These are phyloP conservation scores for Anthopleura xanthogrammica DNA, from an alignment of 92 coral and sea anemone genomes.

Conservation along the genomic window DNA sequence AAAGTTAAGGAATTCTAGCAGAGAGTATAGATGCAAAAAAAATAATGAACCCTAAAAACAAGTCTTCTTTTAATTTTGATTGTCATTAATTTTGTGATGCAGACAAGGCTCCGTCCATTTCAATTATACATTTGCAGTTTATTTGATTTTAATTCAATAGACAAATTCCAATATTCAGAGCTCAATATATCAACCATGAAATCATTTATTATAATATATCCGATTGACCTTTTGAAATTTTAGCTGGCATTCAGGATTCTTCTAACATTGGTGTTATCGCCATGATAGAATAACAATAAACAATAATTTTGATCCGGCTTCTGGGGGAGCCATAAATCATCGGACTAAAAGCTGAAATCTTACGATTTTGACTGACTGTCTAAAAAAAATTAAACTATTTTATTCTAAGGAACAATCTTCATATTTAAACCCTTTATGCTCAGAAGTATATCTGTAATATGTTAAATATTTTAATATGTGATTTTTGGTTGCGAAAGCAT, in stretches of 20 bases:
- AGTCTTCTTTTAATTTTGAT: too few species aligned
- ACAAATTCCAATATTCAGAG: not conserved
- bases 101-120: not conserved
- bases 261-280: not conserved
- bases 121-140: not conserved
- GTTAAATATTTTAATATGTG: too few species aligned
- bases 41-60: too few species aligned
- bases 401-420: not conserved
- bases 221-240: slow-evolving; percentile 6
- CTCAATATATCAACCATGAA: not conserved
- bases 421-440: too few species aligned
- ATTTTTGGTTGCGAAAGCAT: too few species aligned
- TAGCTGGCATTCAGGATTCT: not conserved
- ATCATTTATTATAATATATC: not conserved
- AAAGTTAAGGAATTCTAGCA: too few species aligned
- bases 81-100: not conserved
- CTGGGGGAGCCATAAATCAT: not conserved
- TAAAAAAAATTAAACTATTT: not conserved
- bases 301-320: not conserved
- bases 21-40: too few species aligned
- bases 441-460: too few species aligned
- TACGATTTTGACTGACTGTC: not conserved
- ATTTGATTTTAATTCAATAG: not conserved
- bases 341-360: not conserved
- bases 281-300: not conserved